Evolutionary conservation across 2,888 invertebrate genomes (phyloP).

Genomic region (Cerastis leucographa): DNA sequence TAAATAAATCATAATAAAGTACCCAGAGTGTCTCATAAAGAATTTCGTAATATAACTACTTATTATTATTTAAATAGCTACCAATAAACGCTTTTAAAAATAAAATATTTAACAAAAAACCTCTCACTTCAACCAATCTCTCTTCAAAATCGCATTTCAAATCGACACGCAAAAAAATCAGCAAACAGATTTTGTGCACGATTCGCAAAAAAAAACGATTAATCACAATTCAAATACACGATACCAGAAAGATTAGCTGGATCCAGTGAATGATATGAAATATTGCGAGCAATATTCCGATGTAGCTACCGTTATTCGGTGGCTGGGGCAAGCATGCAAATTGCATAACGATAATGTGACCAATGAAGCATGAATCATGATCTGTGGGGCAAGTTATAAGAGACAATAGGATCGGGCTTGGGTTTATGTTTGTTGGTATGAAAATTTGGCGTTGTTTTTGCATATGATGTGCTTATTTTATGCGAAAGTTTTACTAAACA

Average conservation of each 20-base stretch:
- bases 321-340: constrained; percentile 79
- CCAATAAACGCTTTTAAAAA: neutral
- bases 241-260: constrained; percentile 54
- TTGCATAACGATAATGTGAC: constrained; percentile 78
- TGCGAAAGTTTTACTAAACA: neutral
- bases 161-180: constrained; percentile 27
- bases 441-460: neutral
- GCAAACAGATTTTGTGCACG: constrained; percentile 16
- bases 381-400: constrained; percentile 58
- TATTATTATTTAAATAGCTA: neutral
- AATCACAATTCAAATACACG: constrained; percentile 46
- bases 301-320: constrained; percentile 79
- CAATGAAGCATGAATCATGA: constrained; percentile 78
- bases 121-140: neutral
- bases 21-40: neutral
- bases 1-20: neutral
- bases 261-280: constrained; percentile 64
- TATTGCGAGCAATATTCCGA: constrained; percentile 74
- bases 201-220: constrained; percentile 33
- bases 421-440: constrained; percentile 11
- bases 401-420: neutral
- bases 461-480: neutral
- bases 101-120: constrained; percentile 5
- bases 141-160: constrained; percentile 10
- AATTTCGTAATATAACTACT: neutral